Conservation (phyloP, 2,888 invertebrate genomes). For the Oxycera nigricornis region DNA sequence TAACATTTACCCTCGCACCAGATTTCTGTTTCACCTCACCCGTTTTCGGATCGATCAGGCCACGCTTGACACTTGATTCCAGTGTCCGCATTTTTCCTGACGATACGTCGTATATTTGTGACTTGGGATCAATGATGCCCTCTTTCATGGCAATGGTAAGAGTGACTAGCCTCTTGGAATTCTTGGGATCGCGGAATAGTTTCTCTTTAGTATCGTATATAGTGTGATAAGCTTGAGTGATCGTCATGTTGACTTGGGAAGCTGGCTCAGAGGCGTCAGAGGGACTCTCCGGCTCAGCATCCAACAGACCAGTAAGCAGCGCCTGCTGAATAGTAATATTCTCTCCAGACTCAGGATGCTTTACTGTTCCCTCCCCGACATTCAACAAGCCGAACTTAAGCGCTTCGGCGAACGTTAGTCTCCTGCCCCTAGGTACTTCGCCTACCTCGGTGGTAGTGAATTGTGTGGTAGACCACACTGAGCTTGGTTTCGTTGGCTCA, state of each 20-base stretch:
- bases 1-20: conserved; percentile 67
- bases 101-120: conserved; percentile 76
- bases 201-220: conserved; percentile 71
- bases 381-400: conserved; percentile 72
- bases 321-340: conserved; percentile 74
- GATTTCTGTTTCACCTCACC: conserved; percentile 72
- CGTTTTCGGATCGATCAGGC: conserved; percentile 76
- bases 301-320: conserved; percentile 73
- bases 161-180: conserved; percentile 70
- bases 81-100: conserved; percentile 75
- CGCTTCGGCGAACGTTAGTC: conserved; percentile 73
- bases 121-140: conserved; percentile 75
- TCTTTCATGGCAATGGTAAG: conserved; percentile 76
- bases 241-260: conserved; percentile 64
- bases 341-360: conserved; percentile 73
- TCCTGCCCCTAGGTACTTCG: conserved; percentile 70
- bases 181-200: conserved; percentile 73
- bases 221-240: conserved; percentile 71
- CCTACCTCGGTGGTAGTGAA: too few relatives aligned
- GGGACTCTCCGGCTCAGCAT: conserved; percentile 63
- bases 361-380: conserved; percentile 70
- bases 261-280: neutral
- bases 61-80: conserved; percentile 74
- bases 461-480: too few relatives aligned
- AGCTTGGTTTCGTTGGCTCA: too few relatives aligned